phyloP scores from a whole-genome alignment of 37 sponge, comb jelly and placozoan genomes.

The Lycopodina hypogea region DNA sequence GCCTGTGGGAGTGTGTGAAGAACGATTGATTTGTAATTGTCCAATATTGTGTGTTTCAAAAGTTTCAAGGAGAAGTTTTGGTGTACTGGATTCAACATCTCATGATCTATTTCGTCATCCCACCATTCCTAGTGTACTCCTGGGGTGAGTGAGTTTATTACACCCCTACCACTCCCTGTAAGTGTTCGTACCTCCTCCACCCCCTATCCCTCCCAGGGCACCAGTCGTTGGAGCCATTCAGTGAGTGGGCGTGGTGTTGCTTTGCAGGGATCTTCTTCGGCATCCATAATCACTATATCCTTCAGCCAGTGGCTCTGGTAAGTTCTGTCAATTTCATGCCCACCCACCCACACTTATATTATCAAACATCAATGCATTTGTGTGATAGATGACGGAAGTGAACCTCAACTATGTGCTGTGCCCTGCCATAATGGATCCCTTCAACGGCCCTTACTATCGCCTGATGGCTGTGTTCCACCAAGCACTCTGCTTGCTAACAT shows the following conservation, averaged over 20 bases:
- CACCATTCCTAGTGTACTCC: conserved; percentile 73
- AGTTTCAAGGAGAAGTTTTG: conserved; percentile 65
- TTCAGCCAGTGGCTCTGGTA: conserved; percentile 76
- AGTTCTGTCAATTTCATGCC: conserved; percentile 7
- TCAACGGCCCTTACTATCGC: conserved; percentile 83
- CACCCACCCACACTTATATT: background rate
- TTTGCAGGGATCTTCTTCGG: conserved; percentile 81
- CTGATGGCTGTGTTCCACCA: conserved; percentile 74
- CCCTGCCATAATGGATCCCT: conserved; percentile 76
- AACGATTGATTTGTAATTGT: too few relatives aligned
- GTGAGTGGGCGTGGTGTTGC: conserved; percentile 75
- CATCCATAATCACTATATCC: conserved; percentile 75
- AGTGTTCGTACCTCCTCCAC: too few relatives aligned
- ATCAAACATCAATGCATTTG: background rate
- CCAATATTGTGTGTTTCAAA: too few relatives aligned
- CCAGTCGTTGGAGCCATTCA: conserved; percentile 64
- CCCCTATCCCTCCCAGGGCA: conserved; percentile 66
- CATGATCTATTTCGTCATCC: conserved; percentile 77
- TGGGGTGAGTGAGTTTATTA: conserved; percentile 67
- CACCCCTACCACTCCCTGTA: background rate
- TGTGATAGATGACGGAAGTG: conserved; percentile 67
- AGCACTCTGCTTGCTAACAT: conserved; percentile 46
- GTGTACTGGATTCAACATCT: conserved; percentile 85
- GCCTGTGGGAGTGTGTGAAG: too few relatives aligned
- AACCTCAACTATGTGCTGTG: conserved; percentile 88